Base-by-base conservation (phyloP, 2,113 vertebrate species). In the Talpa occidentalis region DNA sequence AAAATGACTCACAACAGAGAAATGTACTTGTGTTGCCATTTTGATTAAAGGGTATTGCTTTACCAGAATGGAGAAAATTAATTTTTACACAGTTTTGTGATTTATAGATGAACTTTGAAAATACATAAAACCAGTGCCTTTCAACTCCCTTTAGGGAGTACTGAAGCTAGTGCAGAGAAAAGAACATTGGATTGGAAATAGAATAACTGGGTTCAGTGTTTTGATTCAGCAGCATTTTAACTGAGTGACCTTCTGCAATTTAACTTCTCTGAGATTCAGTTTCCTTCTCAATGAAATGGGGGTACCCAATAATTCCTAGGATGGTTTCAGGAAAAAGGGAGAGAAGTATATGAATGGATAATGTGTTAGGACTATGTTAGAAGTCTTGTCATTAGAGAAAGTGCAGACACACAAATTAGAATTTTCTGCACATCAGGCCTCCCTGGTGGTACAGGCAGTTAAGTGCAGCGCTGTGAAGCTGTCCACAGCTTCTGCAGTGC, bases 1-100 rank as follows among this genome's bases (percentile, higher is more conserved):
- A 81, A 70, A 66, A n/a, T 1, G 44, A 66, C 9, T 80, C n/a
- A 49, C 1, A 22, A 62, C 37, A 35, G 76, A 11, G 49, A 22
- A 35, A 52, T 0, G 0, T 19, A 35, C 52, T 54, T 26, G 40
- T 30, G 17, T 69, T 86, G 59, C 28, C 67, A 81, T 95, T 52
- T 74, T 81, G 74, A 85, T 86, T 9, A 76, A 95, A 66, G 40
- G 60, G 28, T 16, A 44, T 86, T 60, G 28, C 49, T 90, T 69
- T 54, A 17, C 62, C 10, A 16, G 59, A 90, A 73, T 49, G 73
- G 47, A 60, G 56, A 42, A 74, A 74, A 52, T 69, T 92, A 30
- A 72, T 80, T 80, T 64, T 59, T 60, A n/a, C 32, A 64, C 16
- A 80, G 91, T 86, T 54, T 30, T 60, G 19, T 10, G 42, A 90